A percentile compares a stretch with the other conserved stretches of the same genome.
Conservation (phyloP, 1,140 invertebrate genomes). For the Lethrus apterus region DNA sequence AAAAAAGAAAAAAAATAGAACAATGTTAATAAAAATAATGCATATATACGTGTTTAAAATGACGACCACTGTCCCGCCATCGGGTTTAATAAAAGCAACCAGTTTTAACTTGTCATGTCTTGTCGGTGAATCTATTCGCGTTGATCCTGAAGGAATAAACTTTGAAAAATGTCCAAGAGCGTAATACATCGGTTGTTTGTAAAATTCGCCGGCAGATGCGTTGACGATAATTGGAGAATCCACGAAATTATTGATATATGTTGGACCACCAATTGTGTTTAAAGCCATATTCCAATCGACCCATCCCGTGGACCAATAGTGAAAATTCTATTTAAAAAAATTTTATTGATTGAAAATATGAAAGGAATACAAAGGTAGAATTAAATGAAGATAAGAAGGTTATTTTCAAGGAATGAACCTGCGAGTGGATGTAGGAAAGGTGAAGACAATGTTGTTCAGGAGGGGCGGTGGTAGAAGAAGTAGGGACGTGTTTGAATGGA, state of each 20-base stretch:
- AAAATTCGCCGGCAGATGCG: slow-evolving; percentile 49
- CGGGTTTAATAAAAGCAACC: slow-evolving; percentile 45
- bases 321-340: slow-evolving; percentile 45
- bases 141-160: slow-evolving; percentile 48
- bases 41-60: slow-evolving; percentile 18
- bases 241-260: slow-evolving; percentile 57
- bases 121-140: slow-evolving; percentile 30
- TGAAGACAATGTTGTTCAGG: too few species aligned
- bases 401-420: too few species aligned
- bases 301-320: slow-evolving; percentile 54
- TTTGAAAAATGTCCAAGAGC: slow-evolving; percentile 60
- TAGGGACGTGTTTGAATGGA: too few species aligned
- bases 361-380: too few species aligned
- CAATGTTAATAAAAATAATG: neutral
- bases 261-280: slow-evolving; percentile 59
- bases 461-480: too few species aligned
- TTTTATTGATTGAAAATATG: neutral
- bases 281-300: slow-evolving; percentile 70
- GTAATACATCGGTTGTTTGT: slow-evolving; percentile 67
- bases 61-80: slow-evolving; percentile 44
- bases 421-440: too few species aligned
- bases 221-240: slow-evolving; percentile 63
- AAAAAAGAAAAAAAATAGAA: too few species aligned
- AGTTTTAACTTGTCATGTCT: slow-evolving; percentile 27
- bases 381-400: too few species aligned